Evolutionary conservation across 2,888 invertebrate species (phyloP).

Genomic region (Sarcophaga rosellei): DNA sequence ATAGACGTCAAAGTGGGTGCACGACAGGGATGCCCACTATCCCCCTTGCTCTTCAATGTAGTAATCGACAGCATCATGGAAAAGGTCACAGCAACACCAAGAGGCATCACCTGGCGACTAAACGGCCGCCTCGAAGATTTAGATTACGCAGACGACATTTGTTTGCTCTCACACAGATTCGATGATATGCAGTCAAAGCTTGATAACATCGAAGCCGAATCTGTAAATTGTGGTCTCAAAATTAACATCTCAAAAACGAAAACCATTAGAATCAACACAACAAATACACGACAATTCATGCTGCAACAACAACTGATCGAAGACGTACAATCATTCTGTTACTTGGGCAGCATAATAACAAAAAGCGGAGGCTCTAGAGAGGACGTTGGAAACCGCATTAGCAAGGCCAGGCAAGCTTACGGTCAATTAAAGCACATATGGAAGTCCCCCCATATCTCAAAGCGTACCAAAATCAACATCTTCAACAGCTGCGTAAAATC

Average conservation of each 20-base stretch:
- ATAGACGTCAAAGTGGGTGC: too few species aligned
- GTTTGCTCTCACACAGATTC: too few species aligned
- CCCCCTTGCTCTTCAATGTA: too few species aligned
- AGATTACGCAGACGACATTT: too few species aligned
- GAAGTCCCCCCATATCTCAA: constrained; percentile 1
- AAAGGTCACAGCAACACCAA: too few species aligned
- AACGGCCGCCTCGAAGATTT: too few species aligned
- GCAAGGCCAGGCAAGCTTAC: neutral
- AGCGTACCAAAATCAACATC: neutral
- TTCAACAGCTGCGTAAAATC: neutral
- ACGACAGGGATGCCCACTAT: too few species aligned
- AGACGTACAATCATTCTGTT: too few species aligned
- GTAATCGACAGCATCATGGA: too few species aligned
- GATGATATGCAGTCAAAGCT: too few species aligned
- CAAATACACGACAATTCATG: neutral
- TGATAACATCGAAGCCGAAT: neutral
- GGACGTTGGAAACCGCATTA: neutral
- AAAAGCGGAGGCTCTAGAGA: too few species aligned
- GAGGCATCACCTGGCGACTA: too few species aligned
- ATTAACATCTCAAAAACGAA: neutral
- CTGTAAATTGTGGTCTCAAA: neutral
- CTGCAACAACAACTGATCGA: neutral
- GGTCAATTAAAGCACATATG: constrained; percentile 7
- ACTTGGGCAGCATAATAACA: neutral
- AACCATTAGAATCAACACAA: neutral